Conservation (phyloP, 1,140 invertebrate genomes). For the Bombus terrestris region DNA sequence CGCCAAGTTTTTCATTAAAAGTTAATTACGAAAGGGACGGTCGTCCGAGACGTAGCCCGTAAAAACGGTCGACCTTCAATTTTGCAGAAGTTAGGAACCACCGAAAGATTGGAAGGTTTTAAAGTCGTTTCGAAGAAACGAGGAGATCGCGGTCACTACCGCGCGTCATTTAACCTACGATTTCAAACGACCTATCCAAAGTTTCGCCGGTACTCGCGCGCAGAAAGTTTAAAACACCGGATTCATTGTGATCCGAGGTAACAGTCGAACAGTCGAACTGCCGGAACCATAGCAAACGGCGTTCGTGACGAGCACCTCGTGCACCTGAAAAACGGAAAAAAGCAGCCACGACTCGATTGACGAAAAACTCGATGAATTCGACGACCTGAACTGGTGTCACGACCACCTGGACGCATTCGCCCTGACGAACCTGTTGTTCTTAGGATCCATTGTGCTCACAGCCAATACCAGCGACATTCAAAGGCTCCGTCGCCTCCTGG, state of each 20-base stretch:
- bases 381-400: slow-evolving; percentile 2
- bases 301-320: neutral
- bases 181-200: neutral
- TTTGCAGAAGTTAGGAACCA: neutral
- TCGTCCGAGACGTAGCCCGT: too few relatives aligned
- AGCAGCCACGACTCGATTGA: neutral
- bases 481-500: neutral
- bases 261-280: neutral
- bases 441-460: slow-evolving; percentile 6
- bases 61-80: neutral
- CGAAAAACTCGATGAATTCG: neutral
- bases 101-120: neutral
- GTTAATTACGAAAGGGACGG: neutral
- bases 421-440: neutral
- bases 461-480: neutral
- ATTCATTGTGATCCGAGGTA: slow-evolving; percentile 1
- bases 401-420: neutral
- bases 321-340: too few relatives aligned
- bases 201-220: neutral
- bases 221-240: neutral
- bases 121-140: neutral
- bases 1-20: neutral
- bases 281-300: neutral
- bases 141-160: neutral
- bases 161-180: neutral